Conservation (phyloP, 2,888 invertebrate genomes). For the Parthenolecanium corni region DNA sequence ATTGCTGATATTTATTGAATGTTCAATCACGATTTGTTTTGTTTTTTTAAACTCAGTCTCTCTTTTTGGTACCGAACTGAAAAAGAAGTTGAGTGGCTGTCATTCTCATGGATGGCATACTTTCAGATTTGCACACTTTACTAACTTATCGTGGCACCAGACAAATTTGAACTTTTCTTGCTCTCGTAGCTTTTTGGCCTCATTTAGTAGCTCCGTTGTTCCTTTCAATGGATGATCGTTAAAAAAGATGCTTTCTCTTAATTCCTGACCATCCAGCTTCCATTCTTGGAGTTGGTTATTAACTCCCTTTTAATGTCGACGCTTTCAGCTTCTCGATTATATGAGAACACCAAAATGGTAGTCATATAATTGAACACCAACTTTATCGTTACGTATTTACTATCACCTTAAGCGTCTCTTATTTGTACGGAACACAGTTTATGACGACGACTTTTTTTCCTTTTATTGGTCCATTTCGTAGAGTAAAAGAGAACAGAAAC, state of each 20-base stretch:
- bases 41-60: too few species aligned
- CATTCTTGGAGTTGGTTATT: not conserved
- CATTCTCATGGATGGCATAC: too few species aligned
- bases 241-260: not conserved
- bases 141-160: too few species aligned
- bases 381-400: too few species aligned
- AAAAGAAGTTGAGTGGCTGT: too few species aligned
- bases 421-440: not conserved
- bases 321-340: not conserved
- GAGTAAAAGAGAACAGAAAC: too few species aligned
- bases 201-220: not conserved
- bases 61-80: too few species aligned
- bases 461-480: not conserved
- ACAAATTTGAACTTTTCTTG: not conserved
- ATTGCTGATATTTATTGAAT: too few species aligned
- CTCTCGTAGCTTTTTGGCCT: not conserved
- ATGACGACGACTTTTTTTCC: not conserved
- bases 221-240: not conserved
- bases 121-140: too few species aligned
- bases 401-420: not conserved
- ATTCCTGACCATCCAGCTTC: not conserved
- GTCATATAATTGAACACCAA: too few species aligned
- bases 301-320: not conserved
- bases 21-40: too few species aligned
- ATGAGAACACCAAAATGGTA: not conserved